Evolutionary conservation across 2,113 vertebrate species (phyloP).

Genomic region (Phoxinus phoxinus): DNA sequence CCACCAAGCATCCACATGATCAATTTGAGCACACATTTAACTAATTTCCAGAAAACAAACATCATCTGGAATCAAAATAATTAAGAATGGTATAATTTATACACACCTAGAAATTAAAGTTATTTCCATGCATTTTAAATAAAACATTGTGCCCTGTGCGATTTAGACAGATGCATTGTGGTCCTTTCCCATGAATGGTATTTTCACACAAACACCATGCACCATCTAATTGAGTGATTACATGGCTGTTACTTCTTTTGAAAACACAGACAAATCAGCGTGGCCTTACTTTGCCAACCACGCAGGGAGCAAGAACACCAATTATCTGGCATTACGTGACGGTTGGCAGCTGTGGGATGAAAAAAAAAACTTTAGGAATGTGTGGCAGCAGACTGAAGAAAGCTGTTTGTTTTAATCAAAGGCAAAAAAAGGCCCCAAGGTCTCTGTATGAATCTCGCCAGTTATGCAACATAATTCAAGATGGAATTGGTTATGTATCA

Average conservation of each 20-base stretch:
- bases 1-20: background rate
- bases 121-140: background rate
- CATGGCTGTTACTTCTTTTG: constrained; percentile 24
- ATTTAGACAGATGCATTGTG: background rate
- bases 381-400: background rate
- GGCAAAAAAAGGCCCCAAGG: constrained; percentile 20
- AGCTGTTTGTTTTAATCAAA: constrained; percentile 52
- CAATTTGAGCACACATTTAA: background rate
- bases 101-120: background rate
- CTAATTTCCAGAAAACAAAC: constrained; percentile 14
- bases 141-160: background rate
- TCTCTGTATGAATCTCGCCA: constrained; percentile 17
- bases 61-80: constrained; percentile 13
- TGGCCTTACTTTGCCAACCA: constrained; percentile 35
- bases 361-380: constrained; percentile 11
- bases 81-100: background rate
- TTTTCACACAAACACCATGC: constrained; percentile 46
- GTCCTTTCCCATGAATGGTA: constrained; percentile 5
- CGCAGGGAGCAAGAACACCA: constrained; percentile 40
- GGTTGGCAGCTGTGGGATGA: constrained; percentile 34
- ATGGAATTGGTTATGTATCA: constrained; percentile 42
- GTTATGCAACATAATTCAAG: constrained; percentile 55
- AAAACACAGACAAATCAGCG: constrained; percentile 39
- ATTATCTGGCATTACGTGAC: constrained; percentile 55
- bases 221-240: constrained; percentile 39